Evolutionary conservation across 2,797 vertebrate genomes (phyloP).

Genomic region (Crenichthys baileyi): DNA sequence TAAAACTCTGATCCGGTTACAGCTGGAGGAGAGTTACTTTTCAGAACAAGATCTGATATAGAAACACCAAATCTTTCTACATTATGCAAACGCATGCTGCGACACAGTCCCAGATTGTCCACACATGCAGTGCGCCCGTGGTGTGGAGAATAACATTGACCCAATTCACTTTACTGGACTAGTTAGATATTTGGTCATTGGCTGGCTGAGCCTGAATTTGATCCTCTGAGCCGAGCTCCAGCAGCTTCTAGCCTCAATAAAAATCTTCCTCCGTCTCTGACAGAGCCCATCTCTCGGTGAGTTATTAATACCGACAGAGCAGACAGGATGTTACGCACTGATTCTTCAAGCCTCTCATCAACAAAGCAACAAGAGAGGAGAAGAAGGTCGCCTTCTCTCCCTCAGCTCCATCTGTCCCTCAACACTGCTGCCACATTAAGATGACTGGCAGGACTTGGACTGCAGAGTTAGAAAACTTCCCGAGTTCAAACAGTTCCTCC

Average conservation of each 20-base stretch:
- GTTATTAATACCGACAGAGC: conserved; percentile 77
- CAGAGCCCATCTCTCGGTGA: conserved; percentile 68
- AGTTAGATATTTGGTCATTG: conserved; percentile 67
- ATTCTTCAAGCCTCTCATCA: conserved; percentile 74
- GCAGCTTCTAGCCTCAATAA: conserved; percentile 72
- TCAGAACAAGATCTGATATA: conserved; percentile 1
- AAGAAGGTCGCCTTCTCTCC: conserved; percentile 53
- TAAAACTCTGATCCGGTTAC: conserved; percentile 18
- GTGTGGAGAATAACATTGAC: conserved; percentile 67
- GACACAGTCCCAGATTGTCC: conserved; percentile 38
- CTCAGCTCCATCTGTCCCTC: conserved; percentile 63
- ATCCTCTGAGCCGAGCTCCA: conserved; percentile 68
- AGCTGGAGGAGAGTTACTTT: conserved; percentile 13
- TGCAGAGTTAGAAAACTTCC: conserved; percentile 35
- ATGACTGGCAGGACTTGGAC: conserved; percentile 31
- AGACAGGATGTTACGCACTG: conserved; percentile 73
- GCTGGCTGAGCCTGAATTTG: conserved; percentile 63
- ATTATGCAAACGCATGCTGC: conserved; percentile 39
- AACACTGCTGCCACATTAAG: conserved; percentile 36
- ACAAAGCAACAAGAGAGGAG: conserved; percentile 58
- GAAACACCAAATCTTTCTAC: conserved; percentile 18
- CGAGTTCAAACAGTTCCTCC: conserved; percentile 16
- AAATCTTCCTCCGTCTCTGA: conserved; percentile 63
- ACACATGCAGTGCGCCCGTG: conserved; percentile 45
- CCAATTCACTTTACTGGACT: conserved; percentile 74